Evolutionary conservation across 2,888 invertebrate genomes (phyloP).

Genomic region (Cyrtodaria siliqua): DNA sequence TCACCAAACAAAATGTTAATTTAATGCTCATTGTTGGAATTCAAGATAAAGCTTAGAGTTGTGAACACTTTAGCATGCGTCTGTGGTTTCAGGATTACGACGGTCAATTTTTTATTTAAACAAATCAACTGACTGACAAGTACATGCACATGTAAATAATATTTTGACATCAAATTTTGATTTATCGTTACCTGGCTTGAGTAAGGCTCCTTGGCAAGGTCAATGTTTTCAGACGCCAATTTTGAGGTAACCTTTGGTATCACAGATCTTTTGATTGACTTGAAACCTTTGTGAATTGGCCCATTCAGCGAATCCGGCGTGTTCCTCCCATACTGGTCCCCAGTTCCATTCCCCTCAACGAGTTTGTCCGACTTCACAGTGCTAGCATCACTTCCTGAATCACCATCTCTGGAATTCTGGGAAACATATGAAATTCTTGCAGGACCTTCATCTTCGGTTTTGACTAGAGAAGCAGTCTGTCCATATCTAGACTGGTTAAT

Average conservation of each 20-base stretch:
- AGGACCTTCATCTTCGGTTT: conserved; percentile 16
- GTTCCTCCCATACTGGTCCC: conserved; percentile 19
- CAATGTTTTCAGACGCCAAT: conserved; percentile 83
- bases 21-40: too few species aligned
- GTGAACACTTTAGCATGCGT: too few species aligned
- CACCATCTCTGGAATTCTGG: conserved; percentile 57
- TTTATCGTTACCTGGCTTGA: conserved; percentile 45
- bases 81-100: too few species aligned
- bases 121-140: too few species aligned
- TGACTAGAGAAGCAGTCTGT: conserved; percentile 42
- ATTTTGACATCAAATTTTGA: too few species aligned
- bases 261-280: conserved; percentile 76
- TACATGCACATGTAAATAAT: too few species aligned
- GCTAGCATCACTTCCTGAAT: conserved; percentile 55
- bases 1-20: too few species aligned
- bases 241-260: conserved; percentile 82
- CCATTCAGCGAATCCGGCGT: conserved; percentile 54
- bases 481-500: conserved; percentile 19
- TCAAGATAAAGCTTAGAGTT: too few species aligned
- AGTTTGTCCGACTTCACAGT: conserved; percentile 51
- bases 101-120: too few species aligned
- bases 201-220: conserved; percentile 84
- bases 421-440: conserved; percentile 37
- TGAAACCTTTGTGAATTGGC: conserved; percentile 58
- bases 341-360: conserved; percentile 8